Evolutionary conservation across 2,113 vertebrate species (phyloP).

Genomic region (Monopterus albus): DNA sequence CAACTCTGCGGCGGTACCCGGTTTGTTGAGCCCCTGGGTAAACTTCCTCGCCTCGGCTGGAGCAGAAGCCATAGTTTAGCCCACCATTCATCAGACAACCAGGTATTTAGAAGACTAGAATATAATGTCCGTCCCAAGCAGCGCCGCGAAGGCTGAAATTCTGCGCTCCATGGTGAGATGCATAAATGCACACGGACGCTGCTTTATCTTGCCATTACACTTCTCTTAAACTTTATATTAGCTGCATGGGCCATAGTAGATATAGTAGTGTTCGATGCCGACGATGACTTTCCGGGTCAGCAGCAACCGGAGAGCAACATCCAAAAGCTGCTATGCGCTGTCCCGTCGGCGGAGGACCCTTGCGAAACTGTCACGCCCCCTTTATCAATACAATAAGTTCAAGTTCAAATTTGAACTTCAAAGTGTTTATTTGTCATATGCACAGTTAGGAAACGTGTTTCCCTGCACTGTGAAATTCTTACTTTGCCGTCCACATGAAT

Average conservation of each 20-base stretch:
- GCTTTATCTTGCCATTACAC: slow-evolving; percentile 22
- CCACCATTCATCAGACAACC: slow-evolving; percentile 38
- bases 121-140: background rate
- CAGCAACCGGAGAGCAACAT: slow-evolving; percentile 10
- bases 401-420: too few relatives aligned
- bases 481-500: too few relatives aligned
- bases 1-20: slow-evolving; percentile 93
- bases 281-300: background rate
- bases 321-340: slow-evolving; percentile 8
- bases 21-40: slow-evolving; percentile 91
- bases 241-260: background rate
- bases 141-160: background rate
- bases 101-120: background rate
- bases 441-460: too few relatives aligned
- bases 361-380: slow-evolving; percentile 54
- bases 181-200: slow-evolving; percentile 21
- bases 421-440: too few relatives aligned
- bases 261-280: background rate
- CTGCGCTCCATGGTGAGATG: slow-evolving; percentile 5
- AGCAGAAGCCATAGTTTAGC: slow-evolving; percentile 72
- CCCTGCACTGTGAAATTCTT: too few relatives aligned
- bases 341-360: slow-evolving; percentile 42
- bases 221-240: background rate
- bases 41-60: slow-evolving; percentile 93
- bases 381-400: background rate